Percentiles rank a stretch among this genome's conserved stretches.
These are phyloP conservation scores for Mylabris phalerata DNA, from an alignment of 1,140 invertebrate species.

Conservation along the genomic window DNA sequence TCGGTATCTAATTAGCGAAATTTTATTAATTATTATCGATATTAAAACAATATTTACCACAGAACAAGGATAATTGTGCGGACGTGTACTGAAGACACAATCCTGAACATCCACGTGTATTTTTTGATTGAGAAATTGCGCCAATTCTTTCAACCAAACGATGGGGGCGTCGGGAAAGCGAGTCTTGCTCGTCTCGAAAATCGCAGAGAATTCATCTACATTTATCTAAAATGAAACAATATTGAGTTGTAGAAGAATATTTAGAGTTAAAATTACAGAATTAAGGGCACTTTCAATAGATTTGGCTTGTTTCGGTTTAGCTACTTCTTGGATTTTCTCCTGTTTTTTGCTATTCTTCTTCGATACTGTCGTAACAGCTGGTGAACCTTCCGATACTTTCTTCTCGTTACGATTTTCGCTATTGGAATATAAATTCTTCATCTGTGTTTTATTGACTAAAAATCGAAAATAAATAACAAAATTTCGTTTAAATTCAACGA, in stretches of 20 bases:
- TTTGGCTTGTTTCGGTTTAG: slow-evolving; percentile 55
- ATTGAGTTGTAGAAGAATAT: slow-evolving; percentile 12
- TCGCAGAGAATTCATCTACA: slow-evolving; percentile 46
- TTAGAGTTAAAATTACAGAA: slow-evolving; percentile 42
- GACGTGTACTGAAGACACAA: slow-evolving; percentile 47
- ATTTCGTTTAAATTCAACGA: slow-evolving; percentile 1
- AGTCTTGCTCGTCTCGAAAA: slow-evolving; percentile 48
- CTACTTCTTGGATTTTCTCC: slow-evolving; percentile 47
- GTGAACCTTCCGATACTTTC: slow-evolving; percentile 33
- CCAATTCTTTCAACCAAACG: slow-evolving; percentile 57
- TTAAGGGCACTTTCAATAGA: slow-evolving; percentile 59
- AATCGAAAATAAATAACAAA: slow-evolving; percentile 13
- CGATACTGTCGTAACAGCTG: slow-evolving; percentile 16
- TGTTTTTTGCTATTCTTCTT: slow-evolving; percentile 41
- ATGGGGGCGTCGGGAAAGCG: slow-evolving; percentile 55
- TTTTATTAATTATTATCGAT: too few relatives aligned
- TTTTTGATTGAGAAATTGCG: slow-evolving; percentile 56
- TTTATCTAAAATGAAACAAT: slow-evolving; percentile 47
- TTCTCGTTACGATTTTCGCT: slow-evolving; percentile 41
- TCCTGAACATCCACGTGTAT: slow-evolving; percentile 55
- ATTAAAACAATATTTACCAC: slow-evolving; percentile 21
- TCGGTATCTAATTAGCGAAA: slow-evolving; percentile 44
- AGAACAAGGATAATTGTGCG: slow-evolving; percentile 45
- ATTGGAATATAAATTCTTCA: slow-evolving; percentile 37
- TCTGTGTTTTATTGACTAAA: slow-evolving; percentile 35